phyloP scores from a whole-genome alignment of 2,797 vertebrate species.

The Melanotaenia parkinsoni region DNA sequence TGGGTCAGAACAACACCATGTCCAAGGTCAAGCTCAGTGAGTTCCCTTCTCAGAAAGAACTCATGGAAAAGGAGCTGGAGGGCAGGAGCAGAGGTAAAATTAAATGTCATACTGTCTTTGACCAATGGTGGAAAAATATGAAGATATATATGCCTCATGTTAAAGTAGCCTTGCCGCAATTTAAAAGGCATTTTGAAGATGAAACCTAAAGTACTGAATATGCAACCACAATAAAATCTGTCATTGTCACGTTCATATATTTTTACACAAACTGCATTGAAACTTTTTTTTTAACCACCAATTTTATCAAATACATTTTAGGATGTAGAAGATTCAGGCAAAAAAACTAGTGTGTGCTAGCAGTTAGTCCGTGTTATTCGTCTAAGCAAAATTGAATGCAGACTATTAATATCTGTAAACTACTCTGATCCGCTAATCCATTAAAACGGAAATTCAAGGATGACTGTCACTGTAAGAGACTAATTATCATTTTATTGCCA shows the following conservation, averaged over 20 bases:
- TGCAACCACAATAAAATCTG: neutral
- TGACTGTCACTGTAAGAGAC: slow-evolving; percentile 41
- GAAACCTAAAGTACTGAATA: neutral
- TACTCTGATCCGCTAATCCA: slow-evolving; percentile 44
- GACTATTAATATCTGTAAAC: slow-evolving; percentile 39
- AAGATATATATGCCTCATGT: neutral
- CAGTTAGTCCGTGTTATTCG: slow-evolving; percentile 6
- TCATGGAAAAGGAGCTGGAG: slow-evolving; percentile 93
- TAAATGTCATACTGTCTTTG: slow-evolving; percentile 1
- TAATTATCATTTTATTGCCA: slow-evolving; percentile 56
- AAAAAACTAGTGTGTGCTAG: neutral
- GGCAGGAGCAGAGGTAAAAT: slow-evolving; percentile 87
- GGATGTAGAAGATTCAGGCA: neutral
- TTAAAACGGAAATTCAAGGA: slow-evolving; percentile 49
- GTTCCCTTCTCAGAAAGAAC: slow-evolving; percentile 86
- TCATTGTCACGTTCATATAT: neutral
- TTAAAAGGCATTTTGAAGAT: neutral
- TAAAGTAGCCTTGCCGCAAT: neutral
- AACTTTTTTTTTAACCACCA: neutral
- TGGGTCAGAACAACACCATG: slow-evolving; percentile 90
- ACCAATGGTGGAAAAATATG: neutral
- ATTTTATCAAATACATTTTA: neutral
- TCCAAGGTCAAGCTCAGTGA: slow-evolving; percentile 78
- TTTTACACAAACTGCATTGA: neutral
- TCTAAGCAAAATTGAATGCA: slow-evolving; percentile 29